Base-by-base conservation (phyloP, 1,140 invertebrate species). In the Pseudomyrmex concolor region DNA sequence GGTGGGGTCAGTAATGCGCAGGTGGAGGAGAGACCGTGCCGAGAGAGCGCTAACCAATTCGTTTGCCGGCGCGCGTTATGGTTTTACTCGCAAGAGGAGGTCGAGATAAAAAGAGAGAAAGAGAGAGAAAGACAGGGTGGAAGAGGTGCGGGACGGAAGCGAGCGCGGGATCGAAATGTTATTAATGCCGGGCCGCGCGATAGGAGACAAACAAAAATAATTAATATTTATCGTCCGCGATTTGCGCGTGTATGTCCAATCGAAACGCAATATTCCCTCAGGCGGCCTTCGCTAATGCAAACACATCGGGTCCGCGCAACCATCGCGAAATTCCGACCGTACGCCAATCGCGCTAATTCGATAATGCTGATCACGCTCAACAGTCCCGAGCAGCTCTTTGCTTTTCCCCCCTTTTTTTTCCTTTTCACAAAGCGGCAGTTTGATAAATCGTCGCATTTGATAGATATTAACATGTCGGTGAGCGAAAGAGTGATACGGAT, bases 201-300 rank as follows among this genome's bases (percentile, higher is more conserved):
- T 89, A 88, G 91, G 91, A 91, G 91, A 92, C 92, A 94, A 94
- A 94, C 93, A 94, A 94, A 94, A 94, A 94, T 94, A 94, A 94
- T 94, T 94, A 94, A 93, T 94, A 94, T 94, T 94, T 94, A 94
- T 94, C 93, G 92, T 94, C 90, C 89, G 92, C 92, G 92, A 94
- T 94, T 94, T 94, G 91, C 93, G 91, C 90, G 91, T 86, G 86
- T 83, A 89, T 88, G 87, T 86, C 88, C 88, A 89, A 89, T 89
- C 92, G 91, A 91, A 90, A 90, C 91, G 90, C 92, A 91, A 92
- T 92, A 91, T 91, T 89, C 90, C 86, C 81, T 88, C 80, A 83
- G 82, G 77, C 82, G 72, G 71, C 81, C 85, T 68, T 63, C 83
- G 78, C 80, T 84, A 83, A 87, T 77, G 77, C 77, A 85, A 89